Percentiles rank a stretch among this genome's conserved stretches.
These are phyloP conservation scores for Lordiphosa stackelbergi DNA, from an alignment of 1,140 invertebrate species.

Conservation along the genomic window DNA sequence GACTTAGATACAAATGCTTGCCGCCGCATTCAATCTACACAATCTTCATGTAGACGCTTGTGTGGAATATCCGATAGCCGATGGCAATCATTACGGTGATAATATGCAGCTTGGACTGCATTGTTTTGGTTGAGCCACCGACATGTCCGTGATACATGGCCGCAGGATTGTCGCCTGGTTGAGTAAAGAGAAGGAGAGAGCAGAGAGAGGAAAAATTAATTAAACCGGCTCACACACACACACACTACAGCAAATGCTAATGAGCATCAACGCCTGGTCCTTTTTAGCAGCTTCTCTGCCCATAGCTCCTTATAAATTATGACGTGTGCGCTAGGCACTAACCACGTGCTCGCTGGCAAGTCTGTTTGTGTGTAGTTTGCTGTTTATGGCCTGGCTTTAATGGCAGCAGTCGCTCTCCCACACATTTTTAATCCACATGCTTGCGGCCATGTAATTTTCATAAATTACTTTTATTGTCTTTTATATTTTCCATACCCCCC, in stretches of 20 bases:
- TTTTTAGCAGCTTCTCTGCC: constrained; percentile 34
- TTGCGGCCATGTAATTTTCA: constrained; percentile 72
- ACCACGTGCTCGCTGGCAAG: constrained; percentile 39
- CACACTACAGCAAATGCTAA: constrained; percentile 50
- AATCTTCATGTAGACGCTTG: constrained; percentile 66
- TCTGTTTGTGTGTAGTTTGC: constrained; percentile 18
- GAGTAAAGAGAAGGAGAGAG: constrained; percentile 2
- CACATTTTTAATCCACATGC: constrained; percentile 65
- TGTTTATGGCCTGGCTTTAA: constrained; percentile 61
- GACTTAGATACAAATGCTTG: constrained; percentile 56
- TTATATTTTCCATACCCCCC: constrained; percentile 25
- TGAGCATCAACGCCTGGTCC: constrained; percentile 43
- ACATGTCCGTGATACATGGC: constrained; percentile 81
- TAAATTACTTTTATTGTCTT: constrained; percentile 76
- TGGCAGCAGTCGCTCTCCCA: constrained; percentile 27
- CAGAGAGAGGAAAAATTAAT: constrained; percentile 61
- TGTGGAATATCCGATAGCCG: constrained; percentile 72
- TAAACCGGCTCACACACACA: constrained; percentile 37
- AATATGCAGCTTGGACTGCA: constrained; percentile 69
- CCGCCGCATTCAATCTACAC: constrained; percentile 31
- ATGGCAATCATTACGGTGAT: constrained; percentile 67
- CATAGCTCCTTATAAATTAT: constrained; percentile 64
- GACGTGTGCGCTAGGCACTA: constrained; percentile 29
- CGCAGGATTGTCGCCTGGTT: constrained; percentile 80
- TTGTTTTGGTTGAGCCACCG: constrained; percentile 78